These are phyloP conservation scores for Callyntrura guangdongensis DNA, from an alignment of 2,888 invertebrate species.

Conservation along the genomic window DNA sequence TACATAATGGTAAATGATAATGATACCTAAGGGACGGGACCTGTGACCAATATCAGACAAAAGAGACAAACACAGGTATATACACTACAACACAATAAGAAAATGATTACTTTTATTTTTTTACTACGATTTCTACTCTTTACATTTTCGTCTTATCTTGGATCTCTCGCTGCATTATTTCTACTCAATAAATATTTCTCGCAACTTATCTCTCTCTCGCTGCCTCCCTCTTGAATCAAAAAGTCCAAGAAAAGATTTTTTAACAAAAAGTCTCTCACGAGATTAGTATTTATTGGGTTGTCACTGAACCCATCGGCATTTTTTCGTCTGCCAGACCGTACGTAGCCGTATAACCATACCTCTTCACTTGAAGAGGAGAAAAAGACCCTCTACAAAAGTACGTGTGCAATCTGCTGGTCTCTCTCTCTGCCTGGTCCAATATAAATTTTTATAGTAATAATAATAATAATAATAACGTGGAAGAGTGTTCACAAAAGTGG, in stretches of 20 bases:
- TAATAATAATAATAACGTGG: neutral
- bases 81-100: neutral
- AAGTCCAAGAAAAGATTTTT: constrained; percentile 45
- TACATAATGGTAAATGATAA: constrained; percentile 18
- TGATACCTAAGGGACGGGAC: constrained; percentile 53
- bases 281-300: constrained; percentile 76
- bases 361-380: too few species aligned
- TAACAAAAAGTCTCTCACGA: constrained; percentile 35
- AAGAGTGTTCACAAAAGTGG: constrained; percentile 27
- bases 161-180: constrained; percentile 41
- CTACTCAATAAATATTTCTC: constrained; percentile 68
- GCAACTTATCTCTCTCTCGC: constrained; percentile 33
- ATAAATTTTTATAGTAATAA: neutral
- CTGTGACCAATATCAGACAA: constrained; percentile 33
- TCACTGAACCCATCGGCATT: constrained; percentile 72
- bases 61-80: neutral
- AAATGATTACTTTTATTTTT: constrained; percentile 15
- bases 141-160: constrained; percentile 46
- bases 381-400: neutral
- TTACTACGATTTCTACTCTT: neutral
- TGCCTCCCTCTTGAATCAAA: constrained; percentile 36
- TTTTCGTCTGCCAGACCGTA: constrained; percentile 53
- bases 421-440: neutral
- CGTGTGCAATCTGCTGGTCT: neutral
- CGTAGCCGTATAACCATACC: constrained; percentile 50